These are phyloP conservation scores for Cephalopterus ornatus DNA, from an alignment of 2,113 vertebrate species.

Conservation along the genomic window DNA sequence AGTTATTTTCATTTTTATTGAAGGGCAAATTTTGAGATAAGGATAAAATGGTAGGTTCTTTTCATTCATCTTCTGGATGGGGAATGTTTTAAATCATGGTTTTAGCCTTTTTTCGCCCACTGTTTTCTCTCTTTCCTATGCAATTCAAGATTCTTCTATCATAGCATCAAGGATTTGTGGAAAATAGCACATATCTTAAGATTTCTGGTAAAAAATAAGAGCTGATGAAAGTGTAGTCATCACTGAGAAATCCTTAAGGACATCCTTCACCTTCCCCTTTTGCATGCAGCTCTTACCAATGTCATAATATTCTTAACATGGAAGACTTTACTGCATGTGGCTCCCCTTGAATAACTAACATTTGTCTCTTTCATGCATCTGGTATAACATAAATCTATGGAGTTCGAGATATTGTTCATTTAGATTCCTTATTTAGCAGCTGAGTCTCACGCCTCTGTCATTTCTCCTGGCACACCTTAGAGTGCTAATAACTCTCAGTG, in stretches of 20 bases:
- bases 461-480: conserved; percentile 6
- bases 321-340: background rate
- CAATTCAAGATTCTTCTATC: background rate
- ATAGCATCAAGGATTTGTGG: background rate
- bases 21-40: background rate
- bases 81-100: background rate
- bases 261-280: background rate
- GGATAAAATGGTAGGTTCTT: background rate
- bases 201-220: background rate
- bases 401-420: conserved; percentile 14
- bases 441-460: background rate
- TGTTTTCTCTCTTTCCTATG: background rate
- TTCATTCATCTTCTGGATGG: background rate
- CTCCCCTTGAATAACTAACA: background rate
- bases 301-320: background rate
- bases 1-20: background rate
- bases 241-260: background rate
- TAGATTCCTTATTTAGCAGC: conserved; percentile 18
- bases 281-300: background rate
- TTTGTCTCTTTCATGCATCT: background rate
- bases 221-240: background rate
- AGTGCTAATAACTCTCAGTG: background rate
- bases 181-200: background rate
- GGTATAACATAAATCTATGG: background rate
- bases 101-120: background rate